Percentiles rank a stretch among this genome's conserved stretches.
These are phyloP conservation scores for Tenrec ecaudatus DNA, from an alignment of 2,113 vertebrate species.

Conservation along the genomic window DNA sequence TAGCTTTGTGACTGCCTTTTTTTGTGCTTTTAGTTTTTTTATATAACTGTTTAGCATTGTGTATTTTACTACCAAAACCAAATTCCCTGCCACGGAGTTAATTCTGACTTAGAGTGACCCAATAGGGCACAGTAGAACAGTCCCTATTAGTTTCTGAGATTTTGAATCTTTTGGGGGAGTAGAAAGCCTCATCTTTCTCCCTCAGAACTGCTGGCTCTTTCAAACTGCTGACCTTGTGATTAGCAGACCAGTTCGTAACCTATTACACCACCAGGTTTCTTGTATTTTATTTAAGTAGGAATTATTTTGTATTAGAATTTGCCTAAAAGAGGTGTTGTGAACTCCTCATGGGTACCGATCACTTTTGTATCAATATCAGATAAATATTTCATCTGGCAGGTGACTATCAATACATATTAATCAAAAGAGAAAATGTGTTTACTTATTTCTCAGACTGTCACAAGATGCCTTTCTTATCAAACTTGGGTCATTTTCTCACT, in stretches of 20 bases:
- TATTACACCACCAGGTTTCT: too few relatives aligned
- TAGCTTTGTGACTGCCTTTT: slow-evolving; percentile 28
- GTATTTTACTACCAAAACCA: too few relatives aligned
- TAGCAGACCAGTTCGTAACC: too few relatives aligned
- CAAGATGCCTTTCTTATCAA: background rate
- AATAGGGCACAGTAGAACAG: too few relatives aligned
- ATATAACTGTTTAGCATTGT: background rate
- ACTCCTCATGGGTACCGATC: background rate
- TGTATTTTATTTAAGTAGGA: too few relatives aligned
- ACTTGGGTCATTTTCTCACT: slow-evolving; percentile 12
- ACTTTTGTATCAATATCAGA: background rate
- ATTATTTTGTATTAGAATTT: too few relatives aligned
- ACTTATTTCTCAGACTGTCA: slow-evolving; percentile 13
- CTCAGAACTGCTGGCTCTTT: background rate
- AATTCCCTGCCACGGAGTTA: too few relatives aligned
- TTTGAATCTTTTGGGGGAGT: too few relatives aligned
- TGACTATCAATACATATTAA: background rate
- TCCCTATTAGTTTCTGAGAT: too few relatives aligned
- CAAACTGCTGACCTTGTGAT: background rate
- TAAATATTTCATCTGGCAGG: background rate
- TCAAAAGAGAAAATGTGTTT: slow-evolving; percentile 42
- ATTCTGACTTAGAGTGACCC: too few relatives aligned
- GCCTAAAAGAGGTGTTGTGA: too few relatives aligned
- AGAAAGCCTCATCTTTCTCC: too few relatives aligned
- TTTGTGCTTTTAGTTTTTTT: slow-evolving; percentile 52